Evolutionary conservation across 1,140 invertebrate species (phyloP), one percentile per base, ranked within the genome.

Genomic region (Ceratina japonica): DNA sequence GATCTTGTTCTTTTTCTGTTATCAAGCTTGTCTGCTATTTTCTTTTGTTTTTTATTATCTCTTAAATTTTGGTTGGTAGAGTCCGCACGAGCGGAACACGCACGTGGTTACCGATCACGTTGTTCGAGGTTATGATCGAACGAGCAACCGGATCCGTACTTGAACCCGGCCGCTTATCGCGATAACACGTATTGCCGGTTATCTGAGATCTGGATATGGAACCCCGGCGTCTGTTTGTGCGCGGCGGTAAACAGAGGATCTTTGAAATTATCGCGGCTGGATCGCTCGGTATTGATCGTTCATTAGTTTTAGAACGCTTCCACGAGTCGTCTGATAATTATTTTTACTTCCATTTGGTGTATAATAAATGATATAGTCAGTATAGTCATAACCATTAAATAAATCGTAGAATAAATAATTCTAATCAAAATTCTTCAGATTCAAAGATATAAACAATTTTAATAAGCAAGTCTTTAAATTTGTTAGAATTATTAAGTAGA

Each of bases 71-170:
- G 52, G 16, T 54, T n/a, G 4, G 18, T 0, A 10, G 37, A 44
- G 37, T 10, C 10, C 37, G 15, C 24, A 4, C 59, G 59, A 20
- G 8, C 54, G 54, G 24, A 5, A 2, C 37, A 54, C 54, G 7
- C 27, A 51, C 59, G 49, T 59, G 18, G 44, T 20, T 51, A 20
- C 37, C 51, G 37, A 83, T 69, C 49, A 44, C 52, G 54, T 64
- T 71, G 70, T 62, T 73, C 80, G 61, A 84, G 76, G 76, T 83
- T 75, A 84, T 75, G 76, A 83, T 83, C 81, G 68, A 69, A 59
- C 74, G 52, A 59, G 7, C 37, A 64, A 20, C 56, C 59, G 71
- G 65, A 80, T 80, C 44, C 80, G 66, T 72, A 73, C 82, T 80
- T 70, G 68, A 76, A 76, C 69, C 61, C 24, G 0, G 71, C 0